phyloP scores from a whole-genome alignment of 1,140 invertebrate species.

The Lasioglossum albipes region DNA sequence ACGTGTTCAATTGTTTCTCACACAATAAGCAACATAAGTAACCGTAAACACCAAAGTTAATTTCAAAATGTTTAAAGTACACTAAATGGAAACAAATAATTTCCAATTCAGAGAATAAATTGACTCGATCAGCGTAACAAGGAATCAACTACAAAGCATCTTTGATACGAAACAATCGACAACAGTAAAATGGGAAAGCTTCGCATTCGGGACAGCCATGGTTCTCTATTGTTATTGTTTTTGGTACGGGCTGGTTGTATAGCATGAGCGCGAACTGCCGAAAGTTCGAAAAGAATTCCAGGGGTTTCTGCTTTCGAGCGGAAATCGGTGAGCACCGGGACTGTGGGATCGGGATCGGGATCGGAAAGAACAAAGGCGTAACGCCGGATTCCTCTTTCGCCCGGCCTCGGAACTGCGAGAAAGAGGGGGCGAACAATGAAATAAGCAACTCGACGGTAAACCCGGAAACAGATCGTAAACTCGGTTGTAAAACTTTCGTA shows the following conservation, averaged over 20 bases:
- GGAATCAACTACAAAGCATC: not conserved
- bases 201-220: not conserved
- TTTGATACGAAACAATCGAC: not conserved
- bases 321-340: not conserved
- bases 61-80: too few relatives aligned
- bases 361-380: slow-evolving; percentile 11
- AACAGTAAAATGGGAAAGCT: not conserved
- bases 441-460: slow-evolving; percentile 15
- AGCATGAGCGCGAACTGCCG: not conserved
- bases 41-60: too few relatives aligned
- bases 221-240: not conserved
- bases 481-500: slow-evolving; percentile 22
- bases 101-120: too few relatives aligned
- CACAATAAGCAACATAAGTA: too few relatives aligned
- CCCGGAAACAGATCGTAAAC: slow-evolving; percentile 26
- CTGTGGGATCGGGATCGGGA: not conserved
- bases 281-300: not conserved
- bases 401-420: not conserved
- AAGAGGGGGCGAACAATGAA: slow-evolving; percentile 13
- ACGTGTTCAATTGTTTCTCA: too few relatives aligned
- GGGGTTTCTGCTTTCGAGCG: not conserved
- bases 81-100: too few relatives aligned
- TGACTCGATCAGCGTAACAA: too few relatives aligned
- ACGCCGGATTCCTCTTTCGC: not conserved
- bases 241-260: not conserved